These are phyloP conservation scores for Phacellophora camtschatica DNA, from an alignment of 30 jellyfish, hydroid and myxozoan genomes.

Conservation along the genomic window DNA sequence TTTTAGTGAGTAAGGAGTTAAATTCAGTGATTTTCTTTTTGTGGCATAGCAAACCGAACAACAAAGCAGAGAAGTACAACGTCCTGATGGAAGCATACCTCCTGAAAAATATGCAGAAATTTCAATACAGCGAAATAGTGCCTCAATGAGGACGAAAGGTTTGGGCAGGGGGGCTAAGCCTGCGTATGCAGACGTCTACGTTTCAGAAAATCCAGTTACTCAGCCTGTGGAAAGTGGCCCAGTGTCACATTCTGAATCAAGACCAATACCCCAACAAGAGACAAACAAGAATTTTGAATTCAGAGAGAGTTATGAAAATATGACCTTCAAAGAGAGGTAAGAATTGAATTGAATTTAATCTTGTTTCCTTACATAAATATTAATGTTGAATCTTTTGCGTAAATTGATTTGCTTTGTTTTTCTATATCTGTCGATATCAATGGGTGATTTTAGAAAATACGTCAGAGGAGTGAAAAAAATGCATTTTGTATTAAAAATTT, in stretches of 20 bases:
- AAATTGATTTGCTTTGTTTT: too few species aligned
- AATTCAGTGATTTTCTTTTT: background rate
- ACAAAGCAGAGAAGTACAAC: background rate
- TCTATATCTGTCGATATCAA: too few species aligned
- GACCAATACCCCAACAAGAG: conserved; percentile 5
- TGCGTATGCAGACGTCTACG: conserved; percentile 41
- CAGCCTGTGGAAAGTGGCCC: background rate
- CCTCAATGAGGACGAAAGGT: background rate
- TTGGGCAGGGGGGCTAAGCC: background rate
- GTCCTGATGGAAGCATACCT: background rate
- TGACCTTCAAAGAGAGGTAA: conserved; percentile 50
- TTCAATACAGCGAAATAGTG: background rate
- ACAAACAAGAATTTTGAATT: background rate
- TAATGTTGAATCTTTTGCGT: too few species aligned
- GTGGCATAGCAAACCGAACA: background rate
- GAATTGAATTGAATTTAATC: background rate
- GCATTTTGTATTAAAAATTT: too few species aligned
- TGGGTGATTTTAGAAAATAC: too few species aligned
- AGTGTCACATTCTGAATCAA: conserved; percentile 38
- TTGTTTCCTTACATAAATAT: background rate
- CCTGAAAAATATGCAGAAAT: conserved; percentile 20
- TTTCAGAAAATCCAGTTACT: background rate
- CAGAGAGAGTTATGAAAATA: conserved; percentile 38
- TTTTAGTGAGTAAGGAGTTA: background rate
- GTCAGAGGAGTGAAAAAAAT: too few species aligned